Evolutionary conservation across 2,797 vertebrate genomes (phyloP), one percentile per base, ranked within the genome.

Genomic region (Phyllotis vaccarum): DNA sequence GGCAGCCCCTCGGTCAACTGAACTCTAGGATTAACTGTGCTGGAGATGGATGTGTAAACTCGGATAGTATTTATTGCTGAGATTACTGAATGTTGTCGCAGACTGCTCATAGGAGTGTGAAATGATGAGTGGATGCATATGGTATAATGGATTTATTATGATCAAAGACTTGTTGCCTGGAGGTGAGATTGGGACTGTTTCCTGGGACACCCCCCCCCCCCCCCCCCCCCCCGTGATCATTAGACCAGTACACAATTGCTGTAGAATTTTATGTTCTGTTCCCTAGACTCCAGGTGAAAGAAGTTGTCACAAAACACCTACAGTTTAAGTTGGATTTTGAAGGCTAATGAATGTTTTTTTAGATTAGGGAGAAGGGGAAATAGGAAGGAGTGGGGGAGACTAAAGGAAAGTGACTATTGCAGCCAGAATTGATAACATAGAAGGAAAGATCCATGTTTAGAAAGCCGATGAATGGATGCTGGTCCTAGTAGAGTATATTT

Each of bases 321-420:
- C 70, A 16, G 8, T 74, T 90, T 86, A 83, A 75, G 64, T 40
- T 78, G 93, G 52, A 86, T 89, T 82, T 93, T 92, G 24, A 91
- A 95, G 80, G 34, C 79, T 78, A 46, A 60, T 76, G 19, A 83
- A 29, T 85, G 56, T n/a, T 80, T 95, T 87, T 79, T 24, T 75
- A 89, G 56, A 21, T 17, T 29, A 75, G 43, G 9, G 40, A 83
- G 60, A 3, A 21, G 6, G 14, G 27, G 29, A 40, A 40, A 40
- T 56, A 86, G 58, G 79, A 11, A 17, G 21, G 6, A 11, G 49
- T 27, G 1, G 13, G 11, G 12, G 34, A 70, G 34, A 9, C 13
- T 37, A n/a, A 86, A 22, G 49, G n/a, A 27, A 40, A 54, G 40
- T 70, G n/a, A 29, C 49, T n/a, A 27, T 70, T 62, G 21, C 16